Evolutionary conservation across 2,888 invertebrate species (phyloP).

Genomic region (Pristionchus entomophagus): DNA sequence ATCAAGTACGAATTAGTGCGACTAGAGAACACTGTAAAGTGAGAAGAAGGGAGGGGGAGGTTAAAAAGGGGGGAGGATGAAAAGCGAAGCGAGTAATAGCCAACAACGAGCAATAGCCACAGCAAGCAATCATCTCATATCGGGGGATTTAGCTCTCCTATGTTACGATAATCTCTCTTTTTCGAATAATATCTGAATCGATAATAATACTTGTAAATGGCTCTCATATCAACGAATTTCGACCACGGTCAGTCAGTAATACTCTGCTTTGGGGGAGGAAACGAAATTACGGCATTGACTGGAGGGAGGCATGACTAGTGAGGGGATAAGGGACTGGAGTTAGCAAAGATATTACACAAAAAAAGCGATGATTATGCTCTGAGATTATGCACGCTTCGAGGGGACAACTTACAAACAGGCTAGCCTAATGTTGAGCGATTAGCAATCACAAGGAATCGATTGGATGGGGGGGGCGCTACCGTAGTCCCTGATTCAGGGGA

Average conservation of each 20-base stretch:
- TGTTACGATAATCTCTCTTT: constrained; percentile 8
- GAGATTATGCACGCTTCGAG: constrained; percentile 14
- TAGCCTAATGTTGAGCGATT: neutral
- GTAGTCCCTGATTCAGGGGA: constrained; percentile 20
- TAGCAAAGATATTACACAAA: neutral
- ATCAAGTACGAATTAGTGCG: neutral
- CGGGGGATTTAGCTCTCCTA: neutral
- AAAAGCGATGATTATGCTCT: constrained; percentile 37
- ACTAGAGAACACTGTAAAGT: neutral
- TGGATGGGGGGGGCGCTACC: neutral
- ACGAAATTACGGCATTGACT: neutral
- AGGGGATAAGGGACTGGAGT: neutral
- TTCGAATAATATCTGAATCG: constrained; percentile 2
- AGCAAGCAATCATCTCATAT: neutral
- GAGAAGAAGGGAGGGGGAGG: neutral
- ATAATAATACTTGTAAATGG: constrained; percentile 37
- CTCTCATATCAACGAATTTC: constrained; percentile 18
- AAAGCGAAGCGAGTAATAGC: neutral
- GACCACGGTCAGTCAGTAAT: constrained; percentile 11
- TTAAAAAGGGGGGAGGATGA: neutral
- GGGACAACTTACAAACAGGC: neutral
- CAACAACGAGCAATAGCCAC: neutral
- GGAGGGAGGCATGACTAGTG: neutral
- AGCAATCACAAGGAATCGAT: neutral
- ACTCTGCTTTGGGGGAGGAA: constrained; percentile 22